These are phyloP conservation scores for Encarsia formosa DNA, from an alignment of 2,888 invertebrate genomes.

Conservation along the genomic window DNA sequence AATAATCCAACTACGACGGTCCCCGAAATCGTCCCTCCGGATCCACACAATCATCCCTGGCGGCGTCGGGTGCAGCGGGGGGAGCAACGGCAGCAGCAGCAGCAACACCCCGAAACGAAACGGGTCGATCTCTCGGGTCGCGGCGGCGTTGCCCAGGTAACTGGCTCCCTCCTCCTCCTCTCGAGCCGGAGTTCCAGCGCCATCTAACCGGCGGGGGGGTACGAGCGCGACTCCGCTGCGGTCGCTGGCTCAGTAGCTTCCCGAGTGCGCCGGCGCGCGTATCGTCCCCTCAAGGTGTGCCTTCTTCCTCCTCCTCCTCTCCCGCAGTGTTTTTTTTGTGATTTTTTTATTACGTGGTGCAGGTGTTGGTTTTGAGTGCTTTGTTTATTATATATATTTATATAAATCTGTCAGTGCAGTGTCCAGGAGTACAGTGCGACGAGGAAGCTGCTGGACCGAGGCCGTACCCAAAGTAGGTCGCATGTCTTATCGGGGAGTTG, in stretches of 20 bases:
- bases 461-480: too few species aligned
- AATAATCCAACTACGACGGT: too few species aligned
- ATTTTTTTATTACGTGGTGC: too few species aligned
- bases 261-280: background rate
- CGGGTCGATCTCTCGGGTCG: constrained; percentile 52
- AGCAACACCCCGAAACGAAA: constrained; percentile 17
- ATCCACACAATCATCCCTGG: too few species aligned
- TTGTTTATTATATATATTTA: too few species aligned
- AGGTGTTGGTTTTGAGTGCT: too few species aligned
- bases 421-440: too few species aligned
- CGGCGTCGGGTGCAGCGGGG: background rate
- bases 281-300: background rate
- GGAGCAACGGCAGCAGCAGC: constrained; percentile 1
- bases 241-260: background rate
- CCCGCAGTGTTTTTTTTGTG: background rate
- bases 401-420: too few species aligned
- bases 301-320: background rate
- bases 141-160: constrained; percentile 49
- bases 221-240: background rate
- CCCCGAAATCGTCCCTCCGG: too few species aligned
- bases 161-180: constrained; percentile 36
- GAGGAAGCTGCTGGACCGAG: background rate
- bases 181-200: constrained; percentile 16
- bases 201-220: constrained; percentile 35
- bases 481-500: too few species aligned